These are phyloP conservation scores for Drosophila lacicola DNA, from an alignment of 2,888 invertebrate genomes.

Conservation along the genomic window DNA sequence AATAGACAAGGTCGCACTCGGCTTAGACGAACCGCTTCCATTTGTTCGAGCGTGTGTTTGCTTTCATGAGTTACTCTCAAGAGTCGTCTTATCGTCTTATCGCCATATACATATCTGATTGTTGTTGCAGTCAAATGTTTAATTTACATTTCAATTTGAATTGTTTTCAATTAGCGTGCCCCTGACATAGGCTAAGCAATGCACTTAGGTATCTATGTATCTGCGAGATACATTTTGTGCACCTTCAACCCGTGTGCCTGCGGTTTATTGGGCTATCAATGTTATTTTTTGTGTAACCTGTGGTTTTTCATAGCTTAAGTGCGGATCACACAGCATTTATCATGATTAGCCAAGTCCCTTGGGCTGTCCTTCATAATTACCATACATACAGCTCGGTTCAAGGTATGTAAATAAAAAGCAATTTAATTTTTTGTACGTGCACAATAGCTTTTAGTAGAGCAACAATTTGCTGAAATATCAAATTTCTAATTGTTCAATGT, in stretches of 20 bases:
- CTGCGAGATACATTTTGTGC: slow-evolving; percentile 19
- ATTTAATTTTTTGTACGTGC: neutral
- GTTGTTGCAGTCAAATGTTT: slow-evolving; percentile 23
- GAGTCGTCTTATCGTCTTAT: slow-evolving; percentile 34
- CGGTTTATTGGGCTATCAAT: slow-evolving; percentile 52
- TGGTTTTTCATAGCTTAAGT: slow-evolving; percentile 14
- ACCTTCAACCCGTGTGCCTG: slow-evolving; percentile 13
- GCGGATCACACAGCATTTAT: slow-evolving; percentile 12
- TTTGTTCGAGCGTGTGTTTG: slow-evolving; percentile 60
- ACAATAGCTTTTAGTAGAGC: no score
- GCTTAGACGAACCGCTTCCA: slow-evolving; percentile 24
- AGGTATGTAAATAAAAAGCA: slow-evolving; percentile 7
- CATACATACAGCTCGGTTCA: slow-evolving; percentile 11
- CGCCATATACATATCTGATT: neutral
- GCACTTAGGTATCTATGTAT: neutral
- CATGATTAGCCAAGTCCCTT: slow-evolving; percentile 22
- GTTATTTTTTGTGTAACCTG: slow-evolving; percentile 35
- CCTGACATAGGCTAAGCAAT: slow-evolving; percentile 30
- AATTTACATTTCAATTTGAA: slow-evolving; percentile 39
- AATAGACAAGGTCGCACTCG: slow-evolving; percentile 38
- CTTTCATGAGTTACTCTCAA: slow-evolving; percentile 54
- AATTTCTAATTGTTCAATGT: no score
- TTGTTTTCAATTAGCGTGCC: slow-evolving; percentile 39
- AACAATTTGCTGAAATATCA: no score
- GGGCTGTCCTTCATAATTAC: neutral